Evolutionary conservation across 2,113 vertebrate genomes (phyloP), one percentile per base, ranked within the genome.

Genomic region (Pandion haliaetus): DNA sequence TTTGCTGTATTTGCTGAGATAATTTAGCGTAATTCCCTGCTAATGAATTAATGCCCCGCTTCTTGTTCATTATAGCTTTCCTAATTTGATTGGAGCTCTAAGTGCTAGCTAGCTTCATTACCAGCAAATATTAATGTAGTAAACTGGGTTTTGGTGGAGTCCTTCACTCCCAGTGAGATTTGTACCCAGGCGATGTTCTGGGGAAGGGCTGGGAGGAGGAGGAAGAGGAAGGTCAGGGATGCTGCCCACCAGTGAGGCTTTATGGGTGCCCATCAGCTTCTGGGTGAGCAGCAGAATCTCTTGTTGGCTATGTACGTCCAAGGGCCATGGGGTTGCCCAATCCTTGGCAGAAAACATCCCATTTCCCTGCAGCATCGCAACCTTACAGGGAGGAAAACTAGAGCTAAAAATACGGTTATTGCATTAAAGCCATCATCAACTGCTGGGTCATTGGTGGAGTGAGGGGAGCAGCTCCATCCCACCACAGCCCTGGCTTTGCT

Each of bases 61-160:
- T 92, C 87, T 90, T 80, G 52, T 85, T 93, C 94, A 45, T 92
- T 96, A 83, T 54, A 63, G 88, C 85, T 94, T 97, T 50, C 52
- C 40, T 88, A 77, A 91, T 72, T 66, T 62, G 86, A 81, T 83
- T 52, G 84, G 91, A 90, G 40, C 40, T 82, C 63, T 20, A 82
- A 50, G 49, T 90, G 88, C 69, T 88, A 38, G 21, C 42, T 58
- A 38, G 78, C 34, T 76, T 82, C 79, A 66, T 85, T 83, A 86
- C 66, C 36, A 36, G 87, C 13, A n/a, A 82, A 54, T 76, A 63
- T 88, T 86, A 71, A 29, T 6, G 72, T 38, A 73, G 61, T 9
- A 31, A 77, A 67, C 34, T 3, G 9, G 25, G 29, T 25, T 59
- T 83, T 54, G 61, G 76, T 67, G 67, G 38, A 65, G 52, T 59